These are phyloP conservation scores for Agriopis aurantiaria DNA, from an alignment of 2,888 invertebrate genomes.

Conservation along the genomic window DNA sequence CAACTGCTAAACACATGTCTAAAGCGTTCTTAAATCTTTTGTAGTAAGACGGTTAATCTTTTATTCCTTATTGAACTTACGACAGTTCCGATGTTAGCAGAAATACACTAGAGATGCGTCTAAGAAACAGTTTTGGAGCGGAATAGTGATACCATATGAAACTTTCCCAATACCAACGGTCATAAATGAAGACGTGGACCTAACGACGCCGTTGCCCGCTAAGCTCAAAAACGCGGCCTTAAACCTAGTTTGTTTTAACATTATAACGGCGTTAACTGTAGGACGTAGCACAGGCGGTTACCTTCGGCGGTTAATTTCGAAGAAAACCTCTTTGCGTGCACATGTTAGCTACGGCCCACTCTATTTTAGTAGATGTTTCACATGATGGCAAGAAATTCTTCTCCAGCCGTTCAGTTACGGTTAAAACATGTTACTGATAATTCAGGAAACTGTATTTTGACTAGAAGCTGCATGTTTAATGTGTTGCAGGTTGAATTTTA, in stretches of 20 bases:
- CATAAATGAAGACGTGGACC: no score
- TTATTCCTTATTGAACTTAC: no score
- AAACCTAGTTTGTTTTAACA: neutral
- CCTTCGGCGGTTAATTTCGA: neutral
- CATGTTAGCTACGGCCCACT: slow-evolving; percentile 1
- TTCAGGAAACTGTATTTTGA: neutral
- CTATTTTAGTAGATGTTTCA: neutral
- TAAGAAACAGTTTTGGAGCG: no score
- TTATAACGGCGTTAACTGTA: slow-evolving; percentile 4
- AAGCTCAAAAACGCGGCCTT: neutral
- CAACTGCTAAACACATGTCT: no score
- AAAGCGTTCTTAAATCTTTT: no score
- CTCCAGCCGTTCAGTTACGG: neutral
- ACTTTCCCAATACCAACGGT: no score
- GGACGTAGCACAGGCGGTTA: slow-evolving; percentile 4
- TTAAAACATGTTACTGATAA: neutral
- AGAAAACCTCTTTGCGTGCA: slow-evolving; percentile 11
- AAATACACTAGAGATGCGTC: no score
- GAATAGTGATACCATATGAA: no score
- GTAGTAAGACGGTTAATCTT: no score
- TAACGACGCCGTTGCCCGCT: neutral
- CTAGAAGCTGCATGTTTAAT: no score
- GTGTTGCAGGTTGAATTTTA: neutral
- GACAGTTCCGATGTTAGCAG: no score
- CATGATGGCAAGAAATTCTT: slow-evolving; percentile 2